These are phyloP conservation scores for Sarcophaga carnaria DNA, from an alignment of 2,888 invertebrate species.

Conservation along the genomic window DNA sequence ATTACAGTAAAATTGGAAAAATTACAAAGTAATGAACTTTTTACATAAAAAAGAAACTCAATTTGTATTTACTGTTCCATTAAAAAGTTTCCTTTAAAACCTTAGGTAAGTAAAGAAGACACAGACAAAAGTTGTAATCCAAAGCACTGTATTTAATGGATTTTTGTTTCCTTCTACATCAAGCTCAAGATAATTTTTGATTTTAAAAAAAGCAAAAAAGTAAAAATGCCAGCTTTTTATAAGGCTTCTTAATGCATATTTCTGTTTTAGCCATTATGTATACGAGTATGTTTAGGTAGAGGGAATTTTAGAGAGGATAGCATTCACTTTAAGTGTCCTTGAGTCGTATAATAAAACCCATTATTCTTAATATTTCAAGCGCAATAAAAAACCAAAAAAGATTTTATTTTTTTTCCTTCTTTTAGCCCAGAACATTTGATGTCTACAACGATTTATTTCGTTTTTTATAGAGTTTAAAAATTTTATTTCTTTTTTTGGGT, in stretches of 20 bases:
- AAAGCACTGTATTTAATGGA: neutral
- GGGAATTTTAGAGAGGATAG: constrained; percentile 3
- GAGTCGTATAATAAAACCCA: constrained; percentile 58
- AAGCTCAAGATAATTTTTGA: neutral
- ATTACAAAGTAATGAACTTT: too few relatives aligned
- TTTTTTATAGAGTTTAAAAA: constrained; percentile 34
- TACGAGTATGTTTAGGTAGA: neutral
- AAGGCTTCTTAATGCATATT: neutral
- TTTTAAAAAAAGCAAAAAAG: neutral
- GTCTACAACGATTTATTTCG: neutral
- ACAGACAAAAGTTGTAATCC: neutral
- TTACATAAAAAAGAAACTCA: too few relatives aligned
- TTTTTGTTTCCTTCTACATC: neutral
- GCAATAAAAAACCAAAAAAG: neutral
- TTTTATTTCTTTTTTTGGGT: constrained; percentile 1
- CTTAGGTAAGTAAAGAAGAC: neutral
- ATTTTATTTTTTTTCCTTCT: too few relatives aligned
- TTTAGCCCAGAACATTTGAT: neutral
- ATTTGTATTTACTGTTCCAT: too few relatives aligned
- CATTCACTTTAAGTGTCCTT: constrained; percentile 60
- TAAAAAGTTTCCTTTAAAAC: too few relatives aligned
- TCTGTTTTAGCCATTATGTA: constrained; percentile 20
- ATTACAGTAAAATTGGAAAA: too few relatives aligned
- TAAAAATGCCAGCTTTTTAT: neutral
- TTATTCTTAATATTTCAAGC: constrained; percentile 52